Evolutionary conservation across 2,113 vertebrate genomes (phyloP), one percentile per base, ranked within the genome.

Genomic region (Passerina amoena): DNA sequence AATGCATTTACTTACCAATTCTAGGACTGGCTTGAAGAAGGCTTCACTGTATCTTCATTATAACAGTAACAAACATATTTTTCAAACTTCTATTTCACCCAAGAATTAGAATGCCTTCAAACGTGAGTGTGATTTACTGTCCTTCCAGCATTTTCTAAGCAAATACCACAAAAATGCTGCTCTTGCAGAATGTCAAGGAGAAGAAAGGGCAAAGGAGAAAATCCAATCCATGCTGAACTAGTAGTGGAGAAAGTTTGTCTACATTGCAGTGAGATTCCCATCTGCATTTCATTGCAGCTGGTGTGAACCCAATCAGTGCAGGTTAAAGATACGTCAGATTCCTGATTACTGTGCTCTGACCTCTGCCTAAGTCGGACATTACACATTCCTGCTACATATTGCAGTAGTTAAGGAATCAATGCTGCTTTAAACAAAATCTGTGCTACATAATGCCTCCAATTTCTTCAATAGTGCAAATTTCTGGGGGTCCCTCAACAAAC

Each of bases 161-260:
- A 85, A 95, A 95, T 48, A 64, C 82, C 75, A 85, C 82, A 95
- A 75, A 95, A 93, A 93, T 70, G 78, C 66, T 90, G 63, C 31
- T 93, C 70, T 86, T 94, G 61, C 69, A 97, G 92, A 90, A 96
- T 18, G 30, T 61, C 93, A 93, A 92, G 80, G 76, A 91, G 54
- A 94, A 82, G 27, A 86, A 91, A 96, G 71, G 85, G 82, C 92
- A 95, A 86, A 60, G 72, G 48, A 97, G 40, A 96, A 91, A 90
- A 94, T 78, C 61, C 48, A 96, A 72, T 51, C 51, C 8, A 0
- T 22, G 56, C 75, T 69, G 64, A 92, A 94, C 85, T 47, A 71
- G 50, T n/a, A 33, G 30, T 15, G 42, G 73, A 65, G 42, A 8
- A 95, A 86, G 94, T 73, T 86, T 79, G 93, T 75, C 42, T 33